Evolutionary conservation across 2,888 invertebrate genomes (phyloP), one percentile per base, ranked within the genome.

Genomic region (Sipha maydis): DNA sequence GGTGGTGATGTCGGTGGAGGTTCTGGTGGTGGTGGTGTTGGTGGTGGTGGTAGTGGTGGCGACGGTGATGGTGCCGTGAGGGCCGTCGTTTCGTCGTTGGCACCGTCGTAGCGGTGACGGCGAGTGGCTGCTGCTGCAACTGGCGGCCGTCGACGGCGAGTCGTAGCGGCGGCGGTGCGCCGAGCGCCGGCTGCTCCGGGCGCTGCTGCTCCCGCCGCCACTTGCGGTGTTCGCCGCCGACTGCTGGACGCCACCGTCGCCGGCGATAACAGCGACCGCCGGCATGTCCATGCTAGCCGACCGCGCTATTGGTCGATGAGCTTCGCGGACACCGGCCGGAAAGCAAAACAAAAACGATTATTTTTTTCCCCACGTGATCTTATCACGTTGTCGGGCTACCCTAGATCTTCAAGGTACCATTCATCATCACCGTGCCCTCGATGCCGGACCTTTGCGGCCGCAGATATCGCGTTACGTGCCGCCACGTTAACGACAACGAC

Each of bases 241-340:
- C 73, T 89, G 80, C 91, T 92, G 93, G 91, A 92, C 92, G 90
- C 90, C 92, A 92, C 92, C 93, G 93, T 92, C 93, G 56, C 92
- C 93, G 93, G 90, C 89, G 89, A 75, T 93, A 92, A 93, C 91
- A 91, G 93, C 93, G 92, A 93, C 93, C 93, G 93, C 93, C 93
- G 94, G 94, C 92, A 94, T 94, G 93, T 96, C 96, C 94, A 96
- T 96, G 96, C 96, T 97, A 94, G 96, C 96, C 96, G 96, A 96
- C 95, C 96, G 96, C 95, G 96, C 96, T 96, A 96, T 95, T 95
- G 96, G 96, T 96, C 96, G 96, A 79, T 83, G 90, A 84, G 89
- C 88, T 88, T 21, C 21, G 17, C 56, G 34, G 5, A 8, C 41
- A 41, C n/a, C 69, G 71, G 4, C 61, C 28, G 11, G 11, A 38